A percentile compares a stretch with the other conserved stretches of the same genome.
Conservation (phyloP, 2,113 vertebrate genomes). For the Grallaria varia region DNA sequence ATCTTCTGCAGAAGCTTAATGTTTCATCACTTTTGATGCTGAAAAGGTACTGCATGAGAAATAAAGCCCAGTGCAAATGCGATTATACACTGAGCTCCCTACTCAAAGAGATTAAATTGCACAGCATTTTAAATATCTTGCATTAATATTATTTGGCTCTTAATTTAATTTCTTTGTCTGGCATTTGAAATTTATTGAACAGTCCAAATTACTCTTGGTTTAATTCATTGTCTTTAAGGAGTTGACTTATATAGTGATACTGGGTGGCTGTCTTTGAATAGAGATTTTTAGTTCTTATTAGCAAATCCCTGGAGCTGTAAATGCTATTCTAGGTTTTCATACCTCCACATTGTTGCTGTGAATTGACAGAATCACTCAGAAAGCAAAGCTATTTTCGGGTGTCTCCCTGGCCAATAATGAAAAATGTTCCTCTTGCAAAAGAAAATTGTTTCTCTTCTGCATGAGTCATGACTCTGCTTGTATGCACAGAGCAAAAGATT, state of each 20-base stretch:
- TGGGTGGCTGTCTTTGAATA: not conserved
- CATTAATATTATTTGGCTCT: not conserved
- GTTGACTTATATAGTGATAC: not conserved
- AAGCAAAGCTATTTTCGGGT: not conserved
- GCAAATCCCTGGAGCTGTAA: not conserved
- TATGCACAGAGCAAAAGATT: constrained; percentile 58
- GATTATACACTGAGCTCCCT: not conserved
- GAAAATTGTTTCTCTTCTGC: constrained; percentile 61
- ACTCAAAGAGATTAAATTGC: not conserved
- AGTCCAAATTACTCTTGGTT: not conserved
- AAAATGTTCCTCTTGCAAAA: constrained; percentile 40
- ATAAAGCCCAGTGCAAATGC: not conserved
- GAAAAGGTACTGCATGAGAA: not conserved
- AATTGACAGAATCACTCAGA: not conserved
- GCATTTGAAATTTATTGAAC: not conserved
- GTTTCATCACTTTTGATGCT: not conserved
- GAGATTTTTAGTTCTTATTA: not conserved
- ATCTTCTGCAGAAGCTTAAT: not conserved
- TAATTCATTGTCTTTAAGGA: not conserved
- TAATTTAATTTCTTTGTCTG: not conserved
- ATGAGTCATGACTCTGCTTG: constrained; percentile 69
- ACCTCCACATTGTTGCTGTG: not conserved
- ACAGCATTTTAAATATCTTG: not conserved
- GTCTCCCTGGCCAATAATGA: constrained; percentile 38
- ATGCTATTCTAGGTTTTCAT: not conserved